These are phyloP conservation scores for Dasypolia templi DNA, from an alignment of 2,888 invertebrate genomes.

Conservation along the genomic window DNA sequence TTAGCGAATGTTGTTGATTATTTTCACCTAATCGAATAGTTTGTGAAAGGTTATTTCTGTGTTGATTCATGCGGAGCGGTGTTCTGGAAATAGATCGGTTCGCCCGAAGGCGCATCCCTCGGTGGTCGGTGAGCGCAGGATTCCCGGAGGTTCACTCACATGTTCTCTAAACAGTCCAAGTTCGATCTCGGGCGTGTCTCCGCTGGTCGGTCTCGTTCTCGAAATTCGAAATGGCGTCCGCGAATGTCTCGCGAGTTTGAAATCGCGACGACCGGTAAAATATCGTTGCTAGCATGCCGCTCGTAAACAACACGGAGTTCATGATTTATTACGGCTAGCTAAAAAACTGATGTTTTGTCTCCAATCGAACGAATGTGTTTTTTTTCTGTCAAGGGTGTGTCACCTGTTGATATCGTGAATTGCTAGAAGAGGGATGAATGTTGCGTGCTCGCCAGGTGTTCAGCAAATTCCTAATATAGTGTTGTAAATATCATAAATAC, in stretches of 20 bases:
- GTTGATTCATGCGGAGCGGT: slow-evolving; percentile 90
- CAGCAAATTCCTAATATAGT: slow-evolving; percentile 43
- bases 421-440: slow-evolving; percentile 68
- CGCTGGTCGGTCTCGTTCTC: slow-evolving; percentile 81
- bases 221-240: slow-evolving; percentile 90
- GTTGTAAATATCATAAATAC: slow-evolving; percentile 50
- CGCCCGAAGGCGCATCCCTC: slow-evolving; percentile 87
- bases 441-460: slow-evolving; percentile 75
- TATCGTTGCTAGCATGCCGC: slow-evolving; percentile 77
- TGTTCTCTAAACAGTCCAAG: slow-evolving; percentile 64
- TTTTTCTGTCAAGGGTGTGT: slow-evolving; percentile 82
- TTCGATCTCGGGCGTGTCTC: slow-evolving; percentile 82
- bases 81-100: slow-evolving; percentile 89
- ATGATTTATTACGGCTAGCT: slow-evolving; percentile 64
- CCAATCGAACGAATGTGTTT: slow-evolving; percentile 61
- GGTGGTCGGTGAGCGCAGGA: slow-evolving; percentile 79
- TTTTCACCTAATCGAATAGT: slow-evolving; percentile 85
- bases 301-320: slow-evolving; percentile 70
- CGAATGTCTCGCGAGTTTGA: slow-evolving; percentile 85
- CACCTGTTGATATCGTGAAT: slow-evolving; percentile 84
- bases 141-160: slow-evolving; percentile 77
- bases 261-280: slow-evolving; percentile 89
- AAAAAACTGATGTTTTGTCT: slow-evolving; percentile 56
- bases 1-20: slow-evolving; percentile 81
- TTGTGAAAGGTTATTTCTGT: slow-evolving; percentile 90